Base-by-base conservation (phyloP, 2,113 vertebrate genomes). In the Calidris pygmaea region DNA sequence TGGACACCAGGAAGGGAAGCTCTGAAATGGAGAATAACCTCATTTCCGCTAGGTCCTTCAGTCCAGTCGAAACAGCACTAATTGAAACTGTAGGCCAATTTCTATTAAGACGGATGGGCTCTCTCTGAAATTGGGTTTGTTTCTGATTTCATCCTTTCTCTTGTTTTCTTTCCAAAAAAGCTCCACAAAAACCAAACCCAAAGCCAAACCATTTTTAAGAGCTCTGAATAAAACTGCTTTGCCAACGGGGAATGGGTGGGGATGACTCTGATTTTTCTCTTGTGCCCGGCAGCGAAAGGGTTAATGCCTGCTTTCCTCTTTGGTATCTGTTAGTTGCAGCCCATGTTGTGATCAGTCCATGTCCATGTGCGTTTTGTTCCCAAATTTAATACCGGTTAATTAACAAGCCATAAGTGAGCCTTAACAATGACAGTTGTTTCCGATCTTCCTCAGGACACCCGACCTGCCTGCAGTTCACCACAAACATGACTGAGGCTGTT, bases 401-500 rank as follows among this genome's bases (percentile, higher is more conserved):
- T 68, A 62, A 85, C 27, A 19, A 92, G 72, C 52, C 35, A 1
- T 73, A 47, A 80, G 56, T 35, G 50, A 91, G 45, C 67, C 73
- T 85, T 97, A 96, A 97, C 43, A 85, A 91, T 95, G 91, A 68
- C 93, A 52, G 18, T 73, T 94, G 50, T 96, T 97, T 97, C 82
- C 93, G 1, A 92, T 95, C 97, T 97, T 91, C 94, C 96, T 82
- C 97, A 99, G 99, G 99, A 97, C 99, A 99, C 94, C 99, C 99
- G 12, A 99, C 99, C 81, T 99, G 99, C 95, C 98, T 99, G 98
- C 99, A 99, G 98, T 99, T 99, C 98, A 99, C 99, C 37, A 98
- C 99, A 93, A 99, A 99, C 98, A 99, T 99, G 99, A 99, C 99
- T 30, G 99, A 98, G 97, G 99, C 99, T 3, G 99, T 99, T 95